A percentile compares a stretch with the other conserved stretches of the same genome.
These are phyloP conservation scores for Enteromius thamalakanensis DNA, from an alignment of 2,797 vertebrate species.

Conservation along the genomic window DNA sequence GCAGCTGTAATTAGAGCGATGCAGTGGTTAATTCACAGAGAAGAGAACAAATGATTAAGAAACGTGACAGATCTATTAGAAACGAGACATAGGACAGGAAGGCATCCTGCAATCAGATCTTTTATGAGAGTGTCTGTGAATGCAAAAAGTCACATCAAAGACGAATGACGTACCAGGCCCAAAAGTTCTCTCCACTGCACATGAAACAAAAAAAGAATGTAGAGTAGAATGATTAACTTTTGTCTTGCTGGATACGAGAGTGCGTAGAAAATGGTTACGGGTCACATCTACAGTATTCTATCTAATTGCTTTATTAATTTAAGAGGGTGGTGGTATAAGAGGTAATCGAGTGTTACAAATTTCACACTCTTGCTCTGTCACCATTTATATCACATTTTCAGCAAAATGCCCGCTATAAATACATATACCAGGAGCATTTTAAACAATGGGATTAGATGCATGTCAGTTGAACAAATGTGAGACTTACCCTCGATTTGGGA, in stretches of 20 bases:
- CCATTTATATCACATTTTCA: background rate
- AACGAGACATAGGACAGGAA: slow-evolving; percentile 41
- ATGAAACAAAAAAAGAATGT: slow-evolving; percentile 72
- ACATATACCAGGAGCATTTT: background rate
- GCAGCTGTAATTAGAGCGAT: slow-evolving; percentile 47
- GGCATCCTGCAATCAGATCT: slow-evolving; percentile 44
- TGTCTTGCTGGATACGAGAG: background rate
- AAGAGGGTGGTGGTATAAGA: background rate
- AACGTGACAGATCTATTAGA: slow-evolving; percentile 49
- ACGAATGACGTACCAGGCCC: slow-evolving; percentile 79
- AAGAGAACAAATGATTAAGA: slow-evolving; percentile 47
- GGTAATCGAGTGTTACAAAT: background rate
- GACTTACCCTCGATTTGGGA: slow-evolving; percentile 83
- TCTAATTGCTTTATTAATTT: background rate
- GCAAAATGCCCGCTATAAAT: background rate
- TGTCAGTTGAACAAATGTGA: background rate
- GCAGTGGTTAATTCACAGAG: slow-evolving; percentile 50
- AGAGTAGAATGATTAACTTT: slow-evolving; percentile 30
- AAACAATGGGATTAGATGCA: background rate
- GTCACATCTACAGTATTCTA: slow-evolving; percentile 9
- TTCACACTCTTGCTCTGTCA: background rate
- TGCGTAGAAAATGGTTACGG: background rate
- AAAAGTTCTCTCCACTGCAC: slow-evolving; percentile 82
- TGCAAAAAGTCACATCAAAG: slow-evolving; percentile 54
- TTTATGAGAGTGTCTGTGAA: slow-evolving; percentile 49